Percentiles rank a stretch among this genome's conserved stretches.
Conservation (phyloP, 2,113 vertebrate species). For the Lasiurus cinereus region DNA sequence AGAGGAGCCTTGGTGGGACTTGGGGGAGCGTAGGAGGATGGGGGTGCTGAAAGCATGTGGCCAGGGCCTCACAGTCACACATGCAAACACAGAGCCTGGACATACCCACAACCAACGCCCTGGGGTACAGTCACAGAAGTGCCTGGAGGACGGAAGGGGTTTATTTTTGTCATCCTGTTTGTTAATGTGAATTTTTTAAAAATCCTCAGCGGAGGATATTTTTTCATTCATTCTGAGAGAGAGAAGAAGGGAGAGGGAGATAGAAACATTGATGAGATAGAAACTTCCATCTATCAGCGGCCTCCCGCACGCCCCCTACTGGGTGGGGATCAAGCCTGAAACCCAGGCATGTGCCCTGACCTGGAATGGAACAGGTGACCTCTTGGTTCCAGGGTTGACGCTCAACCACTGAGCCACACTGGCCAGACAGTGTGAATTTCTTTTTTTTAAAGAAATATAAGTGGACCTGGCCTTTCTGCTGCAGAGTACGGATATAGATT, state of each 20-base stretch:
- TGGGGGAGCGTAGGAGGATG: not conserved
- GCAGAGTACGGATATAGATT: not conserved
- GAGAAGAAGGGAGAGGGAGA: not conserved
- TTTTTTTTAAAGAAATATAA: not conserved
- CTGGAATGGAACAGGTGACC: not conserved
- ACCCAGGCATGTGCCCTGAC: not conserved
- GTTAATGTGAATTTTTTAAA: not conserved
- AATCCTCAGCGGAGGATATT: not conserved
- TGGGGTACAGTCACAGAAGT: not conserved
- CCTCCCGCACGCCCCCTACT: no score
- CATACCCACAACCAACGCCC: not conserved
- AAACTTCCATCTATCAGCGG: not conserved
- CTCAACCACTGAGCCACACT: not conserved
- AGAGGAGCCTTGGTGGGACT: not conserved
- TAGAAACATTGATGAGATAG: not conserved
- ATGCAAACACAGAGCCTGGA: not conserved
- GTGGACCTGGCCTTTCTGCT: not conserved
- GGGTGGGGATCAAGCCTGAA: not conserved
- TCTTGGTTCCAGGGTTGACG: not conserved
- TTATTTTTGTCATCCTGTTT: conserved; percentile 14
- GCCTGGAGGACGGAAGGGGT: not conserved
- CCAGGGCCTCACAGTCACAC: not conserved
- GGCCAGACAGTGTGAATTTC: not conserved
- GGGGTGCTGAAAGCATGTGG: not conserved
- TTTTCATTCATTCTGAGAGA: not conserved